phyloP scores from a whole-genome alignment of 2,113 vertebrate species.

The Uria lomvia region DNA sequence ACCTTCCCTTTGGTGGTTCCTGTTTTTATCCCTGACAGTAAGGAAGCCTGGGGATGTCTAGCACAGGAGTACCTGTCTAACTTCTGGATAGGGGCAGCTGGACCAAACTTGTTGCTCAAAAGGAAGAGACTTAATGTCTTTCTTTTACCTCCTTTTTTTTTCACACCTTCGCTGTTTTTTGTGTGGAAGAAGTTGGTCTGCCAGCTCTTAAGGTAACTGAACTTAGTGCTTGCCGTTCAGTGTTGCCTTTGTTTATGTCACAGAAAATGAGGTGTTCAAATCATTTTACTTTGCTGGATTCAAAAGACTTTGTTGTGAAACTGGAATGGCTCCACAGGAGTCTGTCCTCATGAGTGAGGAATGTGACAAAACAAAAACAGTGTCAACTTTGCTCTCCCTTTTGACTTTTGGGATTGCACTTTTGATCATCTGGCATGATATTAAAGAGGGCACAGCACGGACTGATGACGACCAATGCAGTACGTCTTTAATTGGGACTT shows the following conservation, averaged over 20 bases:
- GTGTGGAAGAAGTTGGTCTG: neutral
- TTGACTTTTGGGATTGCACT: neutral
- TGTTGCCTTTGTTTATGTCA: slow-evolving; percentile 12
- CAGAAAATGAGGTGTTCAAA: slow-evolving; percentile 36
- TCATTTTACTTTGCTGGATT: neutral
- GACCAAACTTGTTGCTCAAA: neutral
- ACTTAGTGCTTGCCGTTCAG: neutral
- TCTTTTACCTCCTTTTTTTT: neutral
- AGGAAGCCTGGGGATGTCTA: neutral
- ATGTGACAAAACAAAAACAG: slow-evolving; percentile 6
- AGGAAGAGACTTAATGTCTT: neutral
- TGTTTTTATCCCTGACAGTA: neutral
- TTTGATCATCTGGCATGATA: neutral
- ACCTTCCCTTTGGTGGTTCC: neutral
- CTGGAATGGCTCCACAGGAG: slow-evolving; percentile 11
- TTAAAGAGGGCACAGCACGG: neutral
- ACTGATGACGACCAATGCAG: neutral
- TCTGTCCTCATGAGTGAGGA: slow-evolving; percentile 36
- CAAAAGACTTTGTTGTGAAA: slow-evolving; percentile 33
- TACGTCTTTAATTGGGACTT: neutral
- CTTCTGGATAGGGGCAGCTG: neutral
- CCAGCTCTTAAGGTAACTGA: neutral
- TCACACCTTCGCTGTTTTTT: neutral
- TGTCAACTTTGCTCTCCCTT: slow-evolving; percentile 23
- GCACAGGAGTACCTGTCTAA: neutral